These are phyloP conservation scores for Hippocampus guttulatus DNA, from an alignment of 2,113 vertebrate species.

Conservation along the genomic window DNA sequence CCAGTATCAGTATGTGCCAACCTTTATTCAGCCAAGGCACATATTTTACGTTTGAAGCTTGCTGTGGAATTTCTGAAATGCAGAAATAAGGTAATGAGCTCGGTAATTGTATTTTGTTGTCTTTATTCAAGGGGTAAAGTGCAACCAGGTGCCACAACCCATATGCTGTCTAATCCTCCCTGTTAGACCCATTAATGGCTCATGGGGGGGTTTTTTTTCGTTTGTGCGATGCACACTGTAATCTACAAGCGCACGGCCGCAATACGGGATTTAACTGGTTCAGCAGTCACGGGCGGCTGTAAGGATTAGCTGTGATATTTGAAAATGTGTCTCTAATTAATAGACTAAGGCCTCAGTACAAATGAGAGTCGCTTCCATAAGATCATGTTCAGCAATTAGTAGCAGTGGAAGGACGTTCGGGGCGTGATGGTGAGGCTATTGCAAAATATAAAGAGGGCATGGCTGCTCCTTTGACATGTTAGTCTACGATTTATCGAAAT, in stretches of 20 bases:
- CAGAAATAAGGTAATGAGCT: not conserved
- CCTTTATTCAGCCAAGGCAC: not conserved
- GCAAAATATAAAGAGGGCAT: not conserved
- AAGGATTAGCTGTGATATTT: not conserved
- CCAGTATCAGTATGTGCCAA: not conserved
- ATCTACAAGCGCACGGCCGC: not conserved
- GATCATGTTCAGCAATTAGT: not conserved
- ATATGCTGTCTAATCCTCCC: not conserved
- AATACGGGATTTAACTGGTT: not conserved
- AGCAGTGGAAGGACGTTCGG: not conserved
- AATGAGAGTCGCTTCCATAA: not conserved
- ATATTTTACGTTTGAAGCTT: not conserved
- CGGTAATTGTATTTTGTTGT: not conserved
- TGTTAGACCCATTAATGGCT: not conserved
- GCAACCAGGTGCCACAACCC: not conserved
- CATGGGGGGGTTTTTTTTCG: not conserved
- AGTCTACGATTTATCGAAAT: constrained; percentile 11
- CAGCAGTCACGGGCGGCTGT: not conserved
- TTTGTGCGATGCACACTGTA: not conserved
- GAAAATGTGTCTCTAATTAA: too few relatives aligned
- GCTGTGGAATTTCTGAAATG: not conserved
- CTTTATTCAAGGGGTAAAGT: not conserved
- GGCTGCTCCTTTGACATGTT: not conserved
- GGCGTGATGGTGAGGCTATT: not conserved
- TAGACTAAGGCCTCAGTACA: not conserved